Evolutionary conservation across 2,113 vertebrate genomes (phyloP), one percentile per base, ranked within the genome.

Genomic region (Spheniscus mendiculus): DNA sequence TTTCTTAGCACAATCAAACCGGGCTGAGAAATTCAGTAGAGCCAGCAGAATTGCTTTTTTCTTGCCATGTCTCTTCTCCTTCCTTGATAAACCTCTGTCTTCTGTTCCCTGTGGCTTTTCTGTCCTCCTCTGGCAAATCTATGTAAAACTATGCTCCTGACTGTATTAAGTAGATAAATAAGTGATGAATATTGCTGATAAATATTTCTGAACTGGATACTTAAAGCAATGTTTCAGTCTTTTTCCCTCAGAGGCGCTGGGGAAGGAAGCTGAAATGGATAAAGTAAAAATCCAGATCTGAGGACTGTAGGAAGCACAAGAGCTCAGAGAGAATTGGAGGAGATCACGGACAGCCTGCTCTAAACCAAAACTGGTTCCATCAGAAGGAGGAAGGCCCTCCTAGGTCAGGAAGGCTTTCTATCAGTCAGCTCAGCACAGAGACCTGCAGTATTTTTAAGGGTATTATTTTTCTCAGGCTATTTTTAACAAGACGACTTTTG

Each of bases 311-410:
- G 30, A 76, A 61, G 36, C 82, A 44, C 53, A 52, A 83, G 12
- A 76, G 29, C 47, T 69, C 56, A 92, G 69, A 55, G 29, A 67
- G 56, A 83, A 63, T 0, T 49, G 30, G 55, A 78, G 5, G 2
- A 10, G 15, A 89, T 55, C 63, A 71, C 0, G 0, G 0, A 59
- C 9, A n/a, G 15, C 13, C 45, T 86, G 27, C 45, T 90, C 34
- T 53, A 84, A 86, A 88, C 25, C 42, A 67, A 55, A 89, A 49
- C 6, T 32, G 40, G 15, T 58, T 53, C 34, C 44, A 49, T 11
- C 10, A 84, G 58, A n/a, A 85, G 50, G 5, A 87, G 18, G 18
- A 92, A 89, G 29, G 21, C 11, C 9, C 18, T 89, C 21, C 29
- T 52, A 49, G 36, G 21, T 42, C 62, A 88, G 22, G 25, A 74